Base-by-base conservation (phyloP, 2,797 vertebrate genomes). In the Diglossa cyanea region DNA sequence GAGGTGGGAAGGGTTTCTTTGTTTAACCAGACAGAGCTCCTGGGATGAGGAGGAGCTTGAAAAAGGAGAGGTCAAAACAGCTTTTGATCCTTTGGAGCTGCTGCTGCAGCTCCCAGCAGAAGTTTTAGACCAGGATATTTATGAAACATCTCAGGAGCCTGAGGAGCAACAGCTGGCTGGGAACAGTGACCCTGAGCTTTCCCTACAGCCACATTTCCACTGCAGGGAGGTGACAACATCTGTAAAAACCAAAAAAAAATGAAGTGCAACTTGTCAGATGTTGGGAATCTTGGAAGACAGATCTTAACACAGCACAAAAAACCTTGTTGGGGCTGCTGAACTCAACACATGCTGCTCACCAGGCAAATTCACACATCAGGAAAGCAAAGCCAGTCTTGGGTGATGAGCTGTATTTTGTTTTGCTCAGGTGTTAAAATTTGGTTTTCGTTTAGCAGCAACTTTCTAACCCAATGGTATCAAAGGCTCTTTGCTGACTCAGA, bases 1-100 rank as follows among this genome's bases (percentile, higher is more conserved):
- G 66, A 88, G 30, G 90, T 44, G 86, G 75, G 86, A 87, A 89
- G 28, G 13, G 33, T 80, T 94, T 75, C 71, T 95, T 93, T 94
- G 87, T 93, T 92, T 61, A 76, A 92, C 26, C 47, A 84, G 66
- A 91, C 30, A 73, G 48, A 76, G 83, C 94, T 90, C 86, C 92
- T 91, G 82, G 87, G 79, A 86, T 3, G 2, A 94, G 85, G 81
- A 87, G 81, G 44, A 93, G 87, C 75, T 83, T 23, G 62, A 50
- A 65, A 80, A 80, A 91, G n/a, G 44, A 86, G 72, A 73, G 61
- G 90, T 83, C 94, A 93, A 57, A 93, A 6, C 45, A 88, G 57
- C 72, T 90, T 96, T 90, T 88, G 72, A 92, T 94, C 75, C 62
- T 83, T 44, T 50, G 72, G 75, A 71, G 93, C 35, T 35, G 65